phyloP scores from a whole-genome alignment of 2,888 invertebrate species.

The Piscicola geometra region DNA sequence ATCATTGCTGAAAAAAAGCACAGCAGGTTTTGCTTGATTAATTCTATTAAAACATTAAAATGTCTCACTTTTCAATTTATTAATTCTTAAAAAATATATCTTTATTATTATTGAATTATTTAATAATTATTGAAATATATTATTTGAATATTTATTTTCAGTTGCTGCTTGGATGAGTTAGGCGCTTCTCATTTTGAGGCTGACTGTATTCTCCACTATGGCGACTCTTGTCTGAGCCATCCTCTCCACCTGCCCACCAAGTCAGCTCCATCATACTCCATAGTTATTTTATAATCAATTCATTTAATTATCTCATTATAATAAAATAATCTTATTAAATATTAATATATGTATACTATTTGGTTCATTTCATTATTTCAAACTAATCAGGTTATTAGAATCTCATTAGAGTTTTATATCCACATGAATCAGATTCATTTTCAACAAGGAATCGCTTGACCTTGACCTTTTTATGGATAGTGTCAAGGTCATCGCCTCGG shows the following conservation, averaged over 20 bases:
- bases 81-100: neutral
- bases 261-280: conserved; percentile 47
- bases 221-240: conserved; percentile 75
- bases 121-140: too few species aligned
- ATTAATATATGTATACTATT: too few species aligned
- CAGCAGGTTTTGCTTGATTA: neutral
- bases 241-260: conserved; percentile 69
- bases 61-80: neutral
- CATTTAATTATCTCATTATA: neutral
- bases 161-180: conserved; percentile 83
- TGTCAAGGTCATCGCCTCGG: neutral
- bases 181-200: conserved; percentile 81
- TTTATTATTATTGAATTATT: neutral
- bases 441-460: conserved; percentile 2
- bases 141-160: conserved; percentile 51
- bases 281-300: neutral
- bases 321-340: too few species aligned
- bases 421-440: conserved; percentile 1
- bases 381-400: too few species aligned
- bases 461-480: neutral
- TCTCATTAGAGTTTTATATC: too few species aligned
- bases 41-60: too few species aligned
- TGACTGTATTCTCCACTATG: conserved; percentile 84
- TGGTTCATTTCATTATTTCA: too few species aligned
- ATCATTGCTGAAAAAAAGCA: conserved; percentile 17